These are phyloP conservation scores for Tipula lateralis DNA, from an alignment of 2,888 invertebrate species.

Conservation along the genomic window DNA sequence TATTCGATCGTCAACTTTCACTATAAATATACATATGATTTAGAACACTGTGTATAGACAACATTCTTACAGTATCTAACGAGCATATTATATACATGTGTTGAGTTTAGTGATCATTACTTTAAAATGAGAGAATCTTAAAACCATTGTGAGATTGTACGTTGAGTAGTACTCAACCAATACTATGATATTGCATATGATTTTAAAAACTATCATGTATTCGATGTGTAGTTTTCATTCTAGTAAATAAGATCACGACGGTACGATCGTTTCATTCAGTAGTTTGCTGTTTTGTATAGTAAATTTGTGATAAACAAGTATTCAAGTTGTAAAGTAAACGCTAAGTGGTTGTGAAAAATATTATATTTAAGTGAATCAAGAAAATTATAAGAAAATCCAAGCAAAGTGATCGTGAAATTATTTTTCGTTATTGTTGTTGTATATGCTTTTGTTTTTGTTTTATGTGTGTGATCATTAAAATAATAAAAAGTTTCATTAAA, in stretches of 20 bases:
- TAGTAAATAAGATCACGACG: constrained; percentile 5
- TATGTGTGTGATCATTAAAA: not conserved
- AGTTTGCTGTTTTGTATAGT: not conserved
- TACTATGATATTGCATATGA: not conserved
- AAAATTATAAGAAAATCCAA: not conserved
- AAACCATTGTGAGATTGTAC: not conserved
- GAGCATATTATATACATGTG: not conserved
- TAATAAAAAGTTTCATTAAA: not conserved
- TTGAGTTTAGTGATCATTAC: not conserved
- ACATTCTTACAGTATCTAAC: not conserved
- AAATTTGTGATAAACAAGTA: not conserved
- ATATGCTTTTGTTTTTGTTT: not conserved
- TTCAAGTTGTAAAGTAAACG: not conserved
- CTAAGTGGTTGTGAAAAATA: not conserved
- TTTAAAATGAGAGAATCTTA: not conserved
- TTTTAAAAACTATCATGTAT: not conserved
- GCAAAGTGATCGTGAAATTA: not conserved
- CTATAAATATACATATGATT: not conserved
- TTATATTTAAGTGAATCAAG: not conserved
- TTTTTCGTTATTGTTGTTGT: not conserved
- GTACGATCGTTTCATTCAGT: not conserved
- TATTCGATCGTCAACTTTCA: not conserved
- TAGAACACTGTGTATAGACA: not conserved
- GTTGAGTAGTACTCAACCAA: not conserved
- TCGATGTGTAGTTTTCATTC: not conserved